Evolutionary conservation across 2,797 vertebrate genomes (phyloP).

Genomic region (Diglossa cyanea): DNA sequence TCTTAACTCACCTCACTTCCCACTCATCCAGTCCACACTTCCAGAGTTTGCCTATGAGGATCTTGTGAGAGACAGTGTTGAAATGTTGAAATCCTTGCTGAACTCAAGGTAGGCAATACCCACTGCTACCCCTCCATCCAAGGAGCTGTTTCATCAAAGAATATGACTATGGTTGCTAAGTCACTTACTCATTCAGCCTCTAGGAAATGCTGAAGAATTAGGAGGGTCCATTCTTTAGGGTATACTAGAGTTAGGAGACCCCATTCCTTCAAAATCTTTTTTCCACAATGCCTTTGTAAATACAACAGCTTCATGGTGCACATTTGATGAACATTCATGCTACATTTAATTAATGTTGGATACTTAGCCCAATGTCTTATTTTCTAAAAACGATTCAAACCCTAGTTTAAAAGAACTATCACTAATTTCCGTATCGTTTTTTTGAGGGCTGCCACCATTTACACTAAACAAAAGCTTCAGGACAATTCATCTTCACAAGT

Average conservation of each 20-base stretch:
- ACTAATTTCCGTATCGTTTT: not conserved
- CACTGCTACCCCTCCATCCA: not conserved
- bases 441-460: not conserved
- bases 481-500: not conserved
- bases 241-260: not conserved
- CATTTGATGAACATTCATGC: not conserved
- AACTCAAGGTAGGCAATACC: not conserved
- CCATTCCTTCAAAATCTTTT: not conserved
- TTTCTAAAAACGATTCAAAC: not conserved
- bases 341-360: not conserved
- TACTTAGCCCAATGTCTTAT: not conserved
- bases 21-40: not conserved
- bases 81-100: not conserved
- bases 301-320: not conserved
- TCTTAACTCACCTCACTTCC: not conserved
- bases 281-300: not conserved
- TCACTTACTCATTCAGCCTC: not conserved
- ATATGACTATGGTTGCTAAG: not conserved
- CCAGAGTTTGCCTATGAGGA: not conserved
- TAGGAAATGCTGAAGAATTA: not conserved
- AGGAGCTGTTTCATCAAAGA: not conserved
- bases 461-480: not conserved
- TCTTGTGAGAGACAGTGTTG: rapidly evolving
- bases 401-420: not conserved
- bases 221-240: not conserved